A percentile compares a stretch with the other conserved stretches of the same genome.
Evolutionary conservation across 2,888 invertebrate species (phyloP).

Genomic region (Apamea monoglypha): DNA sequence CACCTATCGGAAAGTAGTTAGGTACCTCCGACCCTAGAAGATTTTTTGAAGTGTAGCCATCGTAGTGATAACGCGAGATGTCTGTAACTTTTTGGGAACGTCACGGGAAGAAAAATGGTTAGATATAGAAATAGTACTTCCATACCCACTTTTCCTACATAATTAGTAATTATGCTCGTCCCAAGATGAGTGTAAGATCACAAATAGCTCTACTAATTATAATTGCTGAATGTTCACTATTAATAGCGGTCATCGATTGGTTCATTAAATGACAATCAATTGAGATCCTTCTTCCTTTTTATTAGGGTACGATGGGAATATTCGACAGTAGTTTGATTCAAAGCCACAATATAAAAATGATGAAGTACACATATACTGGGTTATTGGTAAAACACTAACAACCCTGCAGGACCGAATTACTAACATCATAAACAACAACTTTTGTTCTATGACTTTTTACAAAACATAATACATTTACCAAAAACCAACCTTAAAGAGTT

Average conservation of each 20-base stretch:
- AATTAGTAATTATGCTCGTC: background rate
- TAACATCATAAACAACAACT: too few species aligned
- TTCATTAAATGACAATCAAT: conserved; percentile 19
- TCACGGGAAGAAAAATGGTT: background rate
- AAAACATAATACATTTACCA: too few species aligned
- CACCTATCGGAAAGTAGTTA: too few species aligned
- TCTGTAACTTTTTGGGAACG: background rate
- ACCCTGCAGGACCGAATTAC: too few species aligned
- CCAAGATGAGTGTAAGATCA: background rate
- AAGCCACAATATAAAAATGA: background rate
- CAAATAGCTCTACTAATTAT: conserved; percentile 1
- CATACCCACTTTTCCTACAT: background rate
- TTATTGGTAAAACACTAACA: too few species aligned
- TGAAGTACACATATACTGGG: too few species aligned
- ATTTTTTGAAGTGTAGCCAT: background rate
- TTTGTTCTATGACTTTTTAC: too few species aligned
- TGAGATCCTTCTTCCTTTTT: conserved; percentile 20
- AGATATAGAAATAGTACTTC: background rate
- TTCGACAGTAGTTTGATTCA: background rate
- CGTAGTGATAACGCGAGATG: background rate
- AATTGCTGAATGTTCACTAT: conserved; percentile 2
- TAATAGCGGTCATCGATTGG: background rate
- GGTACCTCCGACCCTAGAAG: too few species aligned
- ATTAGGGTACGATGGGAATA: conserved; percentile 1
- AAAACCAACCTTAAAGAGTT: too few species aligned